These are phyloP conservation scores for Thryonomys swinderianus DNA, from an alignment of 2,113 vertebrate genomes.

Conservation along the genomic window DNA sequence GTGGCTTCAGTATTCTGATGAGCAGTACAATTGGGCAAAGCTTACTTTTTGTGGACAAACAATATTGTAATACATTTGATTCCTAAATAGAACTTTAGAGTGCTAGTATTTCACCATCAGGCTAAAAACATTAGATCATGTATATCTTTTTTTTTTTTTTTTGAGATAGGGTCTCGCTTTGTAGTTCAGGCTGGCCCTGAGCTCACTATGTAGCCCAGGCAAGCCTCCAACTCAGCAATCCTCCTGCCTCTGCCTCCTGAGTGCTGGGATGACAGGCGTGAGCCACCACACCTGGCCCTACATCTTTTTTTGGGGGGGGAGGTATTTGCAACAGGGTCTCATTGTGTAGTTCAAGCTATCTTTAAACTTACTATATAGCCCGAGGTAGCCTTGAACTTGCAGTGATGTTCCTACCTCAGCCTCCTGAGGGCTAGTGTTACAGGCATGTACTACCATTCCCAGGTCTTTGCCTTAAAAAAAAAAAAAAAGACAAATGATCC, in stretches of 20 bases:
- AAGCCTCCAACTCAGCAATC: too few species aligned
- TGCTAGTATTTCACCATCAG: background rate
- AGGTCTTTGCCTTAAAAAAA: background rate
- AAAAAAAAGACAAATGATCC: background rate
- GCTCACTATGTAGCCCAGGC: background rate
- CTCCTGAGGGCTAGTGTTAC: background rate
- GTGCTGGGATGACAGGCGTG: too few species aligned
- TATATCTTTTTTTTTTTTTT: background rate
- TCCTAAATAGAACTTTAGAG: constrained; percentile 31
- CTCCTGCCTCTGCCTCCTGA: too few species aligned
- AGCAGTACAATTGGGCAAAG: background rate
- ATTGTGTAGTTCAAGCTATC: too few species aligned
- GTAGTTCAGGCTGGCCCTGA: too few species aligned
- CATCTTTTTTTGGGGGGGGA: background rate
- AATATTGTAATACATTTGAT: constrained; percentile 28
- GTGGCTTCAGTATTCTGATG: background rate
- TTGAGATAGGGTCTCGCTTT: background rate
- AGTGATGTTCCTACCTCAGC: background rate
- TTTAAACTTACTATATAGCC: background rate
- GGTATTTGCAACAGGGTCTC: background rate
- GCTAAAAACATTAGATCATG: background rate
- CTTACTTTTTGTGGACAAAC: constrained; percentile 7
- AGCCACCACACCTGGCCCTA: too few species aligned
- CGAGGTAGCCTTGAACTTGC: background rate
- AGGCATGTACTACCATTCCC: background rate